Evolutionary conservation across 2,888 invertebrate species (phyloP).

Genomic region (Lycocerus yunnanus): DNA sequence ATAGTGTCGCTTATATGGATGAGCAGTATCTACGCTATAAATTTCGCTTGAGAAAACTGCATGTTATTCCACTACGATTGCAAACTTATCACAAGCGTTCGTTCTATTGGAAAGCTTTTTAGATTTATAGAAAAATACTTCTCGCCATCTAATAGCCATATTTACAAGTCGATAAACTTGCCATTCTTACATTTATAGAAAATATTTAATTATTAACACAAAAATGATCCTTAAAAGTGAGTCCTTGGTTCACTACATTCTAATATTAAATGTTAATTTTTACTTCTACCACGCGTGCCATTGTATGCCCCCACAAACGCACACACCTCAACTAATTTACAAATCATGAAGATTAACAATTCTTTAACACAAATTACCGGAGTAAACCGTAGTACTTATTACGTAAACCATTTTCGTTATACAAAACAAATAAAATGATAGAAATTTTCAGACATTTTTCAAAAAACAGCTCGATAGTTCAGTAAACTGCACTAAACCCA

Average conservation of each 20-base stretch:
- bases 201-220: neutral
- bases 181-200: neutral
- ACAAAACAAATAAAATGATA: neutral
- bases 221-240: neutral
- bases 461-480: neutral
- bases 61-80: conserved; percentile 11
- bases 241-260: neutral
- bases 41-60: conserved; percentile 9
- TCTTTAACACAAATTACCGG: neutral
- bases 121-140: neutral
- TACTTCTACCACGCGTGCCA: neutral
- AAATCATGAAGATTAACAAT: neutral
- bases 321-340: neutral
- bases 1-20: conserved; percentile 11
- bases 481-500: neutral
- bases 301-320: neutral
- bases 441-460: neutral
- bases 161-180: neutral
- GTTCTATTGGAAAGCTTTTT: neutral
- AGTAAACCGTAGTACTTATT: neutral
- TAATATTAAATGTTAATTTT: neutral
- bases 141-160: neutral
- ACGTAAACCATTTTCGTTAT: neutral
- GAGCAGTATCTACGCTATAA: conserved; percentile 10
- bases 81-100: neutral